Base-by-base conservation (phyloP, 2,888 invertebrate genomes). In the Stegana nigrithorax region DNA sequence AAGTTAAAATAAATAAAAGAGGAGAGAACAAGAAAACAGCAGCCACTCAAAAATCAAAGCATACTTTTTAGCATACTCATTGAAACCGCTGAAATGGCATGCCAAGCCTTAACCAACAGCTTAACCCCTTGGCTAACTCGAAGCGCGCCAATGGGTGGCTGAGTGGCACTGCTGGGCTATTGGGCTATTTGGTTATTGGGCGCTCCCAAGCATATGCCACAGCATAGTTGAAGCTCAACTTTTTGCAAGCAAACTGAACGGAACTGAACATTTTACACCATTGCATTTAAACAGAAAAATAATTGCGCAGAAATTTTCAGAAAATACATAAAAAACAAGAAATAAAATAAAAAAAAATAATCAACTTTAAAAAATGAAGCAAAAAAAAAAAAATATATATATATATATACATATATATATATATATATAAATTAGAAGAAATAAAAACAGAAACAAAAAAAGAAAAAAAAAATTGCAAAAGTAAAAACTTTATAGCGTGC, bases 221-320 rank as follows among this genome's bases (percentile, higher is more conserved):
- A 73, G 65, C 74, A 75, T 75, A 75, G 74, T 75, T 75, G 73
- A 76, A 73, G 60, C 70, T 70, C 78, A 75, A 67, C 78, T 75
- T 39, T 74, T 78, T 72, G 70, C 36, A n/a, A 53, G 21, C 23
- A 25, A 63, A 53, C 17, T 14, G 10, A 25, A 60, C n/a, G 36
- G 26, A 57, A 21, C 8, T 26, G 10, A 47, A 19, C 14, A 14
- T 36, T 55, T 55, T 60, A 66, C 67, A 75, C 78, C 76, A 76
- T 75, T 70, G 67, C 76, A 75, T 78, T 75, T 66, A 75, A 75
- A 75, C 72, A 75, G 72, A 76, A 75, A 75, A 78, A 75, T 78
- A 78, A 75, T 75, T 75, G 74, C 72, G 23, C 2, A 67, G 75
- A 75, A 78, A 76, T 78, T 75, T 75, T 66, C 60, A 65, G 58